Base-by-base conservation (phyloP, 2,888 invertebrate species). In the Trachelus stipa region DNA sequence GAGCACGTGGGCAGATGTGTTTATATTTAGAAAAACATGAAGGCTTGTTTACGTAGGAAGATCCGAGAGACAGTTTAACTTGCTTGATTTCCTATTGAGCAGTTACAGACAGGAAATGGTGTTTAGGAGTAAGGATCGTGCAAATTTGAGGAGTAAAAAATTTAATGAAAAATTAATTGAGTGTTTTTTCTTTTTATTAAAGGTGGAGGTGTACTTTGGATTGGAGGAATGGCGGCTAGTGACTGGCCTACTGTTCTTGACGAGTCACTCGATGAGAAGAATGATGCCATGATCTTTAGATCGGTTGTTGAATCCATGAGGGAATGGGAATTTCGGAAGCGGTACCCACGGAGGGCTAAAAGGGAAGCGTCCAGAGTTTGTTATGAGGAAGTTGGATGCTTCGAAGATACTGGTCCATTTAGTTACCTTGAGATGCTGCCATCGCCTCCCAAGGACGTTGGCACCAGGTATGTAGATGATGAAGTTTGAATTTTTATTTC, bases 391-490 rank as follows among this genome's bases (percentile, higher is more conserved):
- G 93, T 98, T 76, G 98, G 98, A 12, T 98, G 98, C 89, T 98
- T 98, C 92, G 96, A 97, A 88, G 97, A 97, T 87, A 95, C 96
- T 4, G 98, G 98, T 0, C 96, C 97, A 0, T 97, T 97, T 90
- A 96, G 97, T 77, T 98, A 98, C 90, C 92, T 98, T 91, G 98
- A 98, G 92, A 97, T 97, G 93, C 92, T 98, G 79, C 98, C 98
- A 4, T 95, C 96, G 76, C 93, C 96, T 33, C 97, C 97, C 0
- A 96, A 96, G 89, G 97, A 97, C 88, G 96, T 98, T 82, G 95
- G 95, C 84, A 98, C 98, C 0, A 95, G 95, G 91, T 97, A 96
- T 91, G 93, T 95, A 75, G 34, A 77, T 35, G 30, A 71, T 9
- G n/a, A 31, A n/a, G 71, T 15, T 30, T 30, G 2, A 35, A 73